Evolutionary conservation across 2,797 vertebrate species (phyloP).

Genomic region (Gymnodraco acuticeps): DNA sequence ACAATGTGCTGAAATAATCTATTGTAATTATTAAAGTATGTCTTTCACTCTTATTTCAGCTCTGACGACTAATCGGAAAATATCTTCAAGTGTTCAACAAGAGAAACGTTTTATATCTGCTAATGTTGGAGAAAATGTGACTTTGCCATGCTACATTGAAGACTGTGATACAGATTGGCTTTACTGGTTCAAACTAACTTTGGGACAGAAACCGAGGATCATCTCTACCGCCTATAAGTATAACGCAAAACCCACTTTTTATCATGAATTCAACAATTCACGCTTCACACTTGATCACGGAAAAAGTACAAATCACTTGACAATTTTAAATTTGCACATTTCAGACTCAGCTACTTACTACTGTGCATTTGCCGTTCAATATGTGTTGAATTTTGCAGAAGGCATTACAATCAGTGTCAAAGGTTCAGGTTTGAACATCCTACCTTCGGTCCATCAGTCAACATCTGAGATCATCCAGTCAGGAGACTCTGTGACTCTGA

Average conservation of each 20-base stretch:
- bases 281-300: neutral
- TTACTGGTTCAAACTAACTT: slow-evolving; percentile 74
- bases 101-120: neutral
- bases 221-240: no score
- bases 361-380: neutral
- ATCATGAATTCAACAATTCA: slow-evolving; percentile 20
- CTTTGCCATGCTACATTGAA: slow-evolving; percentile 55
- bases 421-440: slow-evolving; percentile 1
- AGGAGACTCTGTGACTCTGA: slow-evolving; percentile 60
- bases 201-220: slow-evolving; percentile 59
- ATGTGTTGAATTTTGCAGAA: neutral
- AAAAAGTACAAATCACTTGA: slow-evolving; percentile 10
- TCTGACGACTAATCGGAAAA: no score
- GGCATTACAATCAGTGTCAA: neutral
- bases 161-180: slow-evolving; percentile 45
- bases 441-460: slow-evolving; percentile 31
- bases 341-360: slow-evolving; percentile 48
- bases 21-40: no score
- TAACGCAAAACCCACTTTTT: no score
- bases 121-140: slow-evolving; percentile 47
- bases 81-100: no score
- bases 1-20: no score
- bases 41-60: no score
- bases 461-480: slow-evolving; percentile 21
- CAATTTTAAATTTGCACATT: neutral